Base-by-base conservation (phyloP, 1,140 invertebrate species). In the Phenacoccus solenopsis region DNA sequence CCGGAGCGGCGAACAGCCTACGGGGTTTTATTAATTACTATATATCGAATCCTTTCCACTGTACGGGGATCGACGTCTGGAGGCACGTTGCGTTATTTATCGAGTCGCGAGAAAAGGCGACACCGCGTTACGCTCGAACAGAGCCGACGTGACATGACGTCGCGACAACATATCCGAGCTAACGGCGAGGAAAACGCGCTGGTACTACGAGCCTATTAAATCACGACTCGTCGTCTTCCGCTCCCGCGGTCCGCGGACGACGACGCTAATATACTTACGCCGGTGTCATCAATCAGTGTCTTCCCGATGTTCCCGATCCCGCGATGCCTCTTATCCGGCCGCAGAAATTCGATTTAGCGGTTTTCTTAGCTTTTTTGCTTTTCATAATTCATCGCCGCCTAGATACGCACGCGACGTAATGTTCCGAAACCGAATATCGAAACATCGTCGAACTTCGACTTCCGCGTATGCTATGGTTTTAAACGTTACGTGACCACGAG, bases 271-370 rank as follows among this genome's bases (percentile, higher is more conserved):
- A 49, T 49, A 49, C 38, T 49, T 49, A 49, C 12, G 20, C 13
- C 38, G 38, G 38, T 49, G 38, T 49, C 38, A 49, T 49, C 38
- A 49, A 49, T 49, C 38, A 49, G 38, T 49, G 38, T 49, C 38
- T 49, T 2, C 12, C 16, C 12, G 16, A 7, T 7, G 5, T 32
- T n/a, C 2, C 38, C 12, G 12, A 32, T 10, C 16, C 38, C 12
- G 13, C 38, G 38, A 9, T n/a, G 38, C 3, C 38, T 10, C 30
- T 32, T 16, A 10, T 5, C 13, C 38, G 38, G 16, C 3, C 12
- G 12, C 12, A 4, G 5, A 32, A 32, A 32, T 32, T 32, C 30
- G 30, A 32, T 32, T 32, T 32, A 32, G 30, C 13, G 30, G 30
- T 32, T 32, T 32, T 32, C 30, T 13, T 49, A n/a, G n/a, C n/a